Evolutionary conservation across 2,797 vertebrate genomes (phyloP), one percentile per base, ranked within the genome.

Genomic region (Aselliscus stoliczkanus): DNA sequence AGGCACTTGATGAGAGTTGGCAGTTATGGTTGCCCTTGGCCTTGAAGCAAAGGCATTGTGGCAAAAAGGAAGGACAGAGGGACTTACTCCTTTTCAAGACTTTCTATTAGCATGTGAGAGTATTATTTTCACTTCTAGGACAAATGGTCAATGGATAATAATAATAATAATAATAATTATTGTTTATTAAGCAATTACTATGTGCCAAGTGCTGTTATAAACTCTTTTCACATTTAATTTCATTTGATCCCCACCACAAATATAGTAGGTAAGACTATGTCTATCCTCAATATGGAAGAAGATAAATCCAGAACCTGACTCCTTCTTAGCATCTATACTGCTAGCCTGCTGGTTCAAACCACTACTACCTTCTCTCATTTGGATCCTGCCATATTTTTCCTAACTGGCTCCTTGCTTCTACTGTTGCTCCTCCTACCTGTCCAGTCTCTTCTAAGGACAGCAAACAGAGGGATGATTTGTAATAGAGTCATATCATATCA

Each of bases 191-290:
- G n/a, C 18, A 81, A 42, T 90, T 76, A 11, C 56, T 37, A 17
- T 50, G 10, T 76, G 13, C 7, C 77, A 87, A 50, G 10, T 31
- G 37, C n/a, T 85, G 4, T 73, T 73, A 64, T 29, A 94, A 73
- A 76, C 8, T 77, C 56, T 95, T 94, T 64, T 81, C 25, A 47
- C 13, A 11, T 84, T 93, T 93, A 65, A 80, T 93, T 23, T 94
- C 62, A 83, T 58, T 87, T 47, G 47, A 72, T 77, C 37, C 25
- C 34, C 21, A 42, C 14, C 39, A 88, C 21, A 60, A 73, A 88
- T 81, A 9, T 17, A 95, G 42, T n/a, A 31, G 14, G 18, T 65
- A 54, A 79, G 25, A 39, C 39, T 82, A 54, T 25, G 70, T 8
- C 56, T 93, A 69, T 85, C 23, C 21, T 82, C 42, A 82, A 29